Evolutionary conservation across 1,140 invertebrate species (phyloP).

Genomic region (Latrodectus geometricus): DNA sequence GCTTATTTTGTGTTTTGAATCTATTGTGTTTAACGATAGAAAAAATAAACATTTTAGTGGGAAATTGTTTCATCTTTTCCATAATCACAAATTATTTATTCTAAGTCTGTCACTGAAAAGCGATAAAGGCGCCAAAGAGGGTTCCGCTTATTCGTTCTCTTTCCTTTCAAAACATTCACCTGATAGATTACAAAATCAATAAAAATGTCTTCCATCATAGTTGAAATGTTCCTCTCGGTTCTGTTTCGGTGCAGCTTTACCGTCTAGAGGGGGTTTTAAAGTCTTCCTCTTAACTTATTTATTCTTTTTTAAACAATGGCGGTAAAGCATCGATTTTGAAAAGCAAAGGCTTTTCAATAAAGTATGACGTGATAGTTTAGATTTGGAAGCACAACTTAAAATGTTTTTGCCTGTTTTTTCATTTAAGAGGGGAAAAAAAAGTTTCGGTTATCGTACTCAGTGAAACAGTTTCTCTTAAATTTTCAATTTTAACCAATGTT

Average conservation of each 20-base stretch:
- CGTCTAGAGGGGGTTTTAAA: not conserved
- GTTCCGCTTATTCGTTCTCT: constrained; percentile 16
- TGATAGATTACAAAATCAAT: constrained; percentile 62
- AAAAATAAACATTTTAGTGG: not conserved
- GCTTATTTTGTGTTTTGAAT: not conserved
- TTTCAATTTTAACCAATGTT: too few relatives aligned
- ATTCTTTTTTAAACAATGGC: constrained; percentile 26
- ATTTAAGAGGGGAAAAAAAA: too few relatives aligned
- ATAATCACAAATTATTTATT: not conserved
- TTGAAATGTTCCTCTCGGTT: constrained; percentile 55
- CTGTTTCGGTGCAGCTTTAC: not conserved
- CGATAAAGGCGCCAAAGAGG: constrained; percentile 53
- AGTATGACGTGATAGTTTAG: constrained; percentile 29
- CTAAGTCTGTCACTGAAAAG: constrained; percentile 16
- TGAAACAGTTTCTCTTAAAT: too few relatives aligned
- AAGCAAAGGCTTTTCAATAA: constrained; percentile 35
- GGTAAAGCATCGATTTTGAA: constrained; percentile 29
- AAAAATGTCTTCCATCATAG: constrained; percentile 62
- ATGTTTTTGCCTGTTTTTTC: not conserved
- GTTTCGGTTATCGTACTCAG: too few relatives aligned
- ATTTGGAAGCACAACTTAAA: not conserved
- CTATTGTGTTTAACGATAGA: not conserved
- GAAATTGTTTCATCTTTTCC: not conserved
- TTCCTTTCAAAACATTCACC: constrained; percentile 59
- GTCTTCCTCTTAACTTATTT: constrained; percentile 42